Evolutionary conservation across 2,888 invertebrate species (phyloP).

Genomic region (Chouioia cunea): DNA sequence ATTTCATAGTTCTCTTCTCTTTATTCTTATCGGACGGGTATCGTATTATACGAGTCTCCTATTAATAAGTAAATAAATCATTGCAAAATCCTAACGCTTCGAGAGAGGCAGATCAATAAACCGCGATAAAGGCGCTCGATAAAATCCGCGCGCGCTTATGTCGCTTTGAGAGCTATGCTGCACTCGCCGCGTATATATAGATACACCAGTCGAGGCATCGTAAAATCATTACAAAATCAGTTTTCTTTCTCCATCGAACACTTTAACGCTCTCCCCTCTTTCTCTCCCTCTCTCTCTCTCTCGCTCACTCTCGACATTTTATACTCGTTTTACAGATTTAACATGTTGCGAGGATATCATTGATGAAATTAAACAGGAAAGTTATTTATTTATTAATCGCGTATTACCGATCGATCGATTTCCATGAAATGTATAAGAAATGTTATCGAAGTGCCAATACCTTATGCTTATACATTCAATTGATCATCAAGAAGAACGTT

Average conservation of each 20-base stretch:
- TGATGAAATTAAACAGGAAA: too few relatives aligned
- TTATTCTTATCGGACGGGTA: too few relatives aligned
- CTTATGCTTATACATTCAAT: too few relatives aligned
- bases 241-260: slow-evolving; percentile 22
- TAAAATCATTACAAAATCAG: slow-evolving; percentile 41
- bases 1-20: not conserved
- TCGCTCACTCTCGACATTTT: not conserved
- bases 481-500: too few relatives aligned
- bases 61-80: slow-evolving; percentile 46
- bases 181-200: not conserved
- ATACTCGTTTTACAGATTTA: too few relatives aligned
- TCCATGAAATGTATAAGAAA: too few relatives aligned
- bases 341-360: too few relatives aligned
- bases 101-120: not conserved
- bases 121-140: not conserved
- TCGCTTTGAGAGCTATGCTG: too few relatives aligned
- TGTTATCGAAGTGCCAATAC: too few relatives aligned
- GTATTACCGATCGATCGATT: too few relatives aligned
- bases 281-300: slow-evolving; percentile 5
- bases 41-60: not conserved
- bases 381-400: too few relatives aligned
- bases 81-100: slow-evolving; percentile 19
- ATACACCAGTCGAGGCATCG: slow-evolving; percentile 4
- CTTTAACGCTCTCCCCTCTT: too few relatives aligned
- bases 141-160: not conserved